Percentiles rank a stretch among this genome's conserved stretches.
These are phyloP conservation scores for Camptogramma bilineatum DNA, from an alignment of 2,888 invertebrate genomes.

Conservation along the genomic window DNA sequence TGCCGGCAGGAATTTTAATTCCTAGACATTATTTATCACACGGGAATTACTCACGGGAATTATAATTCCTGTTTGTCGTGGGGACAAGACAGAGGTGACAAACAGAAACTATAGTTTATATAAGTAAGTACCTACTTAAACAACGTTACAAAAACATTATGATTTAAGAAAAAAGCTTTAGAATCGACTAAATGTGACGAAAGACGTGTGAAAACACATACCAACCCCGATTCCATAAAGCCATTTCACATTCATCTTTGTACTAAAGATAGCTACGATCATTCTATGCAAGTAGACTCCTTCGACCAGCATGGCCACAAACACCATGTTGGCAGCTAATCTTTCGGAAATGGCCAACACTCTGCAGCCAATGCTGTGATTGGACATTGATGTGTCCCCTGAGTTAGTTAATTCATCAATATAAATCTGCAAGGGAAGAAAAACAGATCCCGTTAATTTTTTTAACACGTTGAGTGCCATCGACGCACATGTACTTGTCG, in stretches of 20 bases:
- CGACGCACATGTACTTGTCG: too few relatives aligned
- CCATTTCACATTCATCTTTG: slow-evolving; percentile 78
- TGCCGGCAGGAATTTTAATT: too few relatives aligned
- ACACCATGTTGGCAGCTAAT: slow-evolving; percentile 85
- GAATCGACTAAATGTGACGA: too few relatives aligned
- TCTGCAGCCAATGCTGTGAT: slow-evolving; percentile 82
- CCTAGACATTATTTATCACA: too few relatives aligned
- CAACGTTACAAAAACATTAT: not conserved
- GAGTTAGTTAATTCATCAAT: slow-evolving; percentile 82
- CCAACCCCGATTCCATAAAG: slow-evolving; percentile 77
- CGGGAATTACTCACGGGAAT: too few relatives aligned
- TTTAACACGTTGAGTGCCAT: too few relatives aligned
- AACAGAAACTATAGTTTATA: too few relatives aligned
- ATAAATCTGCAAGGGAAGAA: slow-evolving; percentile 67
- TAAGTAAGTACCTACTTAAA: too few relatives aligned
- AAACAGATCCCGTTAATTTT: not conserved
- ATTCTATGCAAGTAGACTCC: slow-evolving; percentile 88
- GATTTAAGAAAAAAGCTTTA: not conserved
- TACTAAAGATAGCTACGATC: slow-evolving; percentile 87
- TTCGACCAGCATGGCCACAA: slow-evolving; percentile 89
- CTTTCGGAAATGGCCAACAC: slow-evolving; percentile 84
- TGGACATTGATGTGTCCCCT: slow-evolving; percentile 77
- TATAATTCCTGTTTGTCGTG: too few relatives aligned
- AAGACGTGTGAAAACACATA: too few relatives aligned
- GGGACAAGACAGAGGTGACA: too few relatives aligned